Percentiles rank a stretch among this genome's conserved stretches.
Evolutionary conservation across 2,888 invertebrate species (phyloP).

Genomic region (Fragum whitleyi): DNA sequence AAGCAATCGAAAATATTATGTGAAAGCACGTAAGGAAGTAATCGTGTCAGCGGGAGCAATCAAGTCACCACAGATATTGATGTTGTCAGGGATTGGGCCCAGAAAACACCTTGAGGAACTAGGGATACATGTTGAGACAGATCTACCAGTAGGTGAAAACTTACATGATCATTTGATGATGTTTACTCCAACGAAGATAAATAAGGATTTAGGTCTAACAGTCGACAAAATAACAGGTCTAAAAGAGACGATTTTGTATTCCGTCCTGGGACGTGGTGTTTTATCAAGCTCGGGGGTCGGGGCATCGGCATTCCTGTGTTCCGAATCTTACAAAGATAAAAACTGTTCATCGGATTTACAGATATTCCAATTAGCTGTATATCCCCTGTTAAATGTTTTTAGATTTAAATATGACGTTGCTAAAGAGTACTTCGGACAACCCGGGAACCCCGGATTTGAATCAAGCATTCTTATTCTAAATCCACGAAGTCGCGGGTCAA

Average conservation of each 20-base stretch:
- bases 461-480: not conserved
- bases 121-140: too few relatives aligned
- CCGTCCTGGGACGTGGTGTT: conserved; percentile 42
- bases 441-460: not conserved
- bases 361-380: conserved; percentile 31
- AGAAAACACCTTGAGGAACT: too few relatives aligned
- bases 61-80: too few relatives aligned
- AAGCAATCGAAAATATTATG: conserved; percentile 59
- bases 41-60: too few relatives aligned
- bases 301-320: conserved; percentile 44
- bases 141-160: too few relatives aligned
- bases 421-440: conserved; percentile 23
- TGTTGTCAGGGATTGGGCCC: too few relatives aligned
- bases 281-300: conserved; percentile 40
- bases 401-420: conserved; percentile 45
- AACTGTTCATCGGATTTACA: conserved; percentile 52
- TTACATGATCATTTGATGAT: too few relatives aligned
- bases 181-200: conserved; percentile 21
- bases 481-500: conserved; percentile 92
- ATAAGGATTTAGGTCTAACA: conserved; percentile 34
- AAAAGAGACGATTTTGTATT: conserved; percentile 29
- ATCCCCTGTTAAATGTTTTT: conserved; percentile 3
- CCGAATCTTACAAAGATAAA: conserved; percentile 12
- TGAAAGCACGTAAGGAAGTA: too few relatives aligned
- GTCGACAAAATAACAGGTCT: conserved; percentile 32